Conservation (phyloP, 2,888 invertebrate species). For the Endomychus coccineus region DNA sequence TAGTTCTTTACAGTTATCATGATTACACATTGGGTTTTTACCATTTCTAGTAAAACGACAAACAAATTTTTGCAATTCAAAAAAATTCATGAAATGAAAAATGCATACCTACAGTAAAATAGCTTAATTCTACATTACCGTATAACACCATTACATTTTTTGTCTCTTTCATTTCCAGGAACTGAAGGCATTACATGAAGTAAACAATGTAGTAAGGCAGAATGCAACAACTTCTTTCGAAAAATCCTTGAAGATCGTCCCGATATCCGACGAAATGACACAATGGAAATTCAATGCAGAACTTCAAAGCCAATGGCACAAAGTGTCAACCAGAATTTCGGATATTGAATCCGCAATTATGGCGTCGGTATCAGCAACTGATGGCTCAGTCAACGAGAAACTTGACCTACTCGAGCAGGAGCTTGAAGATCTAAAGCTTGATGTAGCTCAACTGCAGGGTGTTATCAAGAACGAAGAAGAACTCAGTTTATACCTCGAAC, state of each 20-base stretch:
- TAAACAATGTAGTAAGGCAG: slow-evolving; percentile 68
- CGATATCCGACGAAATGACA: slow-evolving; percentile 76
- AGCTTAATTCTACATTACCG: no score
- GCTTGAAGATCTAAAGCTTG: slow-evolving; percentile 62
- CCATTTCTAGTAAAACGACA: no score
- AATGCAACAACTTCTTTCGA: slow-evolving; percentile 69
- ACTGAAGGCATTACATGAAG: slow-evolving; percentile 78
- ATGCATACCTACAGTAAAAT: no score
- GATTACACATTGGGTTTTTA: no score
- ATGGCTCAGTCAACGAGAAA: slow-evolving; percentile 68
- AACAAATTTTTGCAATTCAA: no score
- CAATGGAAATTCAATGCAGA: slow-evolving; percentile 73
- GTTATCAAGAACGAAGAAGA: slow-evolving; percentile 80
- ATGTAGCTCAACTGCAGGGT: slow-evolving; percentile 65
- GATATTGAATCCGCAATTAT: slow-evolving; percentile 61
- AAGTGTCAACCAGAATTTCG: slow-evolving; percentile 56
- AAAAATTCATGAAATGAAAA: no score
- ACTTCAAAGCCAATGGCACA: slow-evolving; percentile 69
- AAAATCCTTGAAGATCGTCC: slow-evolving; percentile 68
- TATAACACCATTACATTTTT: no score
- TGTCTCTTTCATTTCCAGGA: slow-evolving; percentile 51
- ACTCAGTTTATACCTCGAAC: slow-evolving; percentile 70
- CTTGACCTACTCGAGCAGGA: slow-evolving; percentile 68
- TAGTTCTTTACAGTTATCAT: no score
- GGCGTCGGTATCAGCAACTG: slow-evolving; percentile 63